phyloP scores from a whole-genome alignment of 2,888 invertebrate genomes.

The Lacanobia oleracea region DNA sequence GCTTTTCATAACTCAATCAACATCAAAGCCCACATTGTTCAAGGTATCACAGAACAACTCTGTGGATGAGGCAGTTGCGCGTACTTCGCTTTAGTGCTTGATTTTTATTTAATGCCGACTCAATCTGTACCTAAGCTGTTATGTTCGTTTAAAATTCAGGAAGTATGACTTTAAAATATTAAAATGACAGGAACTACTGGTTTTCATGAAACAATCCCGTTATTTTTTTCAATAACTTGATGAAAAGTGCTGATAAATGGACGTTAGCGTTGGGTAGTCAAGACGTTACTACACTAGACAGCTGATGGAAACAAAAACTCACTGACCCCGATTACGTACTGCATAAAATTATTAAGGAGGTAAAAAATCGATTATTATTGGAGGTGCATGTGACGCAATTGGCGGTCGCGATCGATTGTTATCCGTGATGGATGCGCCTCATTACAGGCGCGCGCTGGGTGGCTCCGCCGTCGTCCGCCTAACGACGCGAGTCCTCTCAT shows the following conservation, averaged over 20 bases:
- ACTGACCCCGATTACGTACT: slow-evolving; percentile 10
- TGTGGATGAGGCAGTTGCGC: background rate
- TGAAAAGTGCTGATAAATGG: background rate
- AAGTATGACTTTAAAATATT: background rate
- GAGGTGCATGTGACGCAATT: slow-evolving; percentile 67
- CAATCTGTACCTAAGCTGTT: background rate
- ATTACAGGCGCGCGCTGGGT: slow-evolving; percentile 85
- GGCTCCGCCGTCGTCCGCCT: slow-evolving; percentile 74
- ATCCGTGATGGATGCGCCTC: slow-evolving; percentile 85
- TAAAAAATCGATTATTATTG: slow-evolving; percentile 56
- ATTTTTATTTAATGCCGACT: background rate
- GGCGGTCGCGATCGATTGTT: slow-evolving; percentile 79
- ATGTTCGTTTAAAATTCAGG: background rate
- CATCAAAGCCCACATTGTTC: slow-evolving; percentile 7
- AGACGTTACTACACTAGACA: background rate
- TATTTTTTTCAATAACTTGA: background rate
- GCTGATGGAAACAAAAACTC: background rate
- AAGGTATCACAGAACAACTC: background rate
- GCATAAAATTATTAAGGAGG: slow-evolving; percentile 17
- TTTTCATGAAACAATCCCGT: background rate
- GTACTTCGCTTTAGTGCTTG: background rate
- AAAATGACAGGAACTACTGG: background rate
- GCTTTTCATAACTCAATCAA: slow-evolving; percentile 47
- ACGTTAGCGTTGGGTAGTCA: background rate
- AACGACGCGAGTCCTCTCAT: slow-evolving; percentile 79